Evolutionary conservation across 37 sponge, comb jelly and placozoan species (phyloP).

Genomic region (Oopsacas minuta): DNA sequence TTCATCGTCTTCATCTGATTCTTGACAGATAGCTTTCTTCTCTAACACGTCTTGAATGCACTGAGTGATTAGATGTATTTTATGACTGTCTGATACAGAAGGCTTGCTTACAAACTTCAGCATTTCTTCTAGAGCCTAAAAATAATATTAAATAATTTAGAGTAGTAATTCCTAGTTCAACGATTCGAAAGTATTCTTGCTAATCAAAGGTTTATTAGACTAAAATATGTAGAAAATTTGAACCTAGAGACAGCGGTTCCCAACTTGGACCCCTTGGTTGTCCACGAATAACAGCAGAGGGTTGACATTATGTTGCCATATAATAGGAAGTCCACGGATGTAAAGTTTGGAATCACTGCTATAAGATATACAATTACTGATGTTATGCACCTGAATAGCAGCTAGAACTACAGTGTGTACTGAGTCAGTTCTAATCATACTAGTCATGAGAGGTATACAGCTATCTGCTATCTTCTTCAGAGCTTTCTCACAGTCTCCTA

Average conservation of each 20-base stretch:
- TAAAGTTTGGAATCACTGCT: no score
- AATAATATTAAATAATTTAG: no score
- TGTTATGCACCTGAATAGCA: not conserved
- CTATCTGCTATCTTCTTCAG: constrained; percentile 10
- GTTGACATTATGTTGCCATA: no score
- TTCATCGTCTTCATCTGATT: not conserved
- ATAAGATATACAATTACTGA: no score
- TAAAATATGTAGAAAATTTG: no score
- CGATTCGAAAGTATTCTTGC: no score
- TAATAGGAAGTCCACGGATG: no score
- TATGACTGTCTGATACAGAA: not conserved
- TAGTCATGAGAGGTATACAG: not conserved
- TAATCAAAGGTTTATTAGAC: no score
- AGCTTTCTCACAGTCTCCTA: constrained; percentile 7
- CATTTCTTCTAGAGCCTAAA: constrained; percentile 3
- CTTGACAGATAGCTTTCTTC: not conserved
- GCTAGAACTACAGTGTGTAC: not conserved
- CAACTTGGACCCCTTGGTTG: no score
- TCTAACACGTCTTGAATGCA: not conserved
- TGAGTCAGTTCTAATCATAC: not conserved
- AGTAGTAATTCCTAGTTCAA: no score
- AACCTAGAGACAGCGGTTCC: no score
- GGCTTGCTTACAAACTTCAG: not conserved
- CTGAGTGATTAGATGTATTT: not conserved
- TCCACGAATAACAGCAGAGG: no score